Conservation (phyloP, 2,797 vertebrate species). For the Selene dorsalis region DNA sequence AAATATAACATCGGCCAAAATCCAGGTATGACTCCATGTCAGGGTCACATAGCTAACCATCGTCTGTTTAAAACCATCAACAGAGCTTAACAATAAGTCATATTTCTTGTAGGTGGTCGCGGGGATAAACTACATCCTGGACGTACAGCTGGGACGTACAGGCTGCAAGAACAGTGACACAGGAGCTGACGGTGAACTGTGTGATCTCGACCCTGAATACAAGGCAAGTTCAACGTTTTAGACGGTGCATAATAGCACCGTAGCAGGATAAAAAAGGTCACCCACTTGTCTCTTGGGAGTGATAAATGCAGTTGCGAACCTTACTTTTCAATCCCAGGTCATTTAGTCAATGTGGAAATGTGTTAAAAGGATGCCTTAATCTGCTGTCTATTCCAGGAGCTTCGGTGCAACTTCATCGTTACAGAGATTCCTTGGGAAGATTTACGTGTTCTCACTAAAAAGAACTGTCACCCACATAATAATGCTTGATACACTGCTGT, state of each 20-base stretch:
- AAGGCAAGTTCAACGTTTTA: slow-evolving; percentile 51
- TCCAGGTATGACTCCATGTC: slow-evolving; percentile 50
- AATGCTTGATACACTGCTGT: slow-evolving; percentile 9
- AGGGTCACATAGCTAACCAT: not conserved
- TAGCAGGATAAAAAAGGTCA: not conserved
- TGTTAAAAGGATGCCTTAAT: slow-evolving; percentile 2
- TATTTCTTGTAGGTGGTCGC: slow-evolving; percentile 52
- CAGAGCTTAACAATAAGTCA: too few species aligned
- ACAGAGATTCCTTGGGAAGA: slow-evolving; percentile 47
- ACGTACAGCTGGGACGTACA: slow-evolving; percentile 36
- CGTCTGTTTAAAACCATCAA: not conserved
- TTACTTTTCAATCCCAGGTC: not conserved
- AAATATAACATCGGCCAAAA: slow-evolving; percentile 53
- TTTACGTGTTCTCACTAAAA: slow-evolving; percentile 27
- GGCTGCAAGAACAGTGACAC: slow-evolving; percentile 29
- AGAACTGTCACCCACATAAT: slow-evolving; percentile 28
- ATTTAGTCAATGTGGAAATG: not conserved
- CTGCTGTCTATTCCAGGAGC: slow-evolving; percentile 52
- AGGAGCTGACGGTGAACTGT: not conserved
- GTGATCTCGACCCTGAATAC: slow-evolving; percentile 14
- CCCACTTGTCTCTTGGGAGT: not conserved
- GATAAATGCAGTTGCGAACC: not conserved
- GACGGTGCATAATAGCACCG: not conserved
- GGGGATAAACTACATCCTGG: slow-evolving; percentile 65
- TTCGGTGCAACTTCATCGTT: slow-evolving; percentile 57